Evolutionary conservation across 2,797 vertebrate genomes (phyloP), one percentile per base, ranked within the genome.

Genomic region (Sebastes nivosus): DNA sequence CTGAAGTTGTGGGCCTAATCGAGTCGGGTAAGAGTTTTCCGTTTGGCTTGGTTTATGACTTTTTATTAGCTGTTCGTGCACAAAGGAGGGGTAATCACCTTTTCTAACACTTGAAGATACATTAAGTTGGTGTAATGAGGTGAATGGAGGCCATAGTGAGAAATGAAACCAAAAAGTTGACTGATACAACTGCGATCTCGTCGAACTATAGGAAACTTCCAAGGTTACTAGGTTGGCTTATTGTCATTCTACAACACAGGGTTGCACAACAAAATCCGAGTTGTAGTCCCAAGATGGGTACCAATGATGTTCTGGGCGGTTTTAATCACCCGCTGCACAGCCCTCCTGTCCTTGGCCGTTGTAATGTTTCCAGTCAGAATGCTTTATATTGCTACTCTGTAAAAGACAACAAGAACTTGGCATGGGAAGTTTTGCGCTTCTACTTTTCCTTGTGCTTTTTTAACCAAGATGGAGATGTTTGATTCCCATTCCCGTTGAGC

Each of bases 41-140:
- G 30, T 87, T 92, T 77, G 72, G 66, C 59, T 82, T 76, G 36
- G 20, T 83, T 85, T 67, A 81, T 67, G 73, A 61, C 60, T 77
- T 80, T 87, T 81, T 83, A 78, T 71, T 57, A 60, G 65, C 63
- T 57, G 42, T 74, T 52, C 1, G 4, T 61, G 67, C 22, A 29
- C n/a, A 46, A 18, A 72, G 14, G 24, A 74, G 55, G 29, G 6
- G 24, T 38, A 14, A 38, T 61, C 6, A 25, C 42, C 58, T 66
- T 61, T 65, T 61, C 34, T 42, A 61, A 60, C 22, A 24, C 59
- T 65, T 29, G 11, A 32, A 20, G 63, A 27, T 64, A 14, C 24
- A 59, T 55, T 74, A 74, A 72, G 65, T 57, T 38, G 69, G 63
- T 78, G 29, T 86, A 64, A 72, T 24, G 60, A 82, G 80, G 69